A percentile compares a stretch with the other conserved stretches of the same genome.
phyloP scores from a whole-genome alignment of 2,888 invertebrate genomes.

The Phragmatobia fuliginosa region DNA sequence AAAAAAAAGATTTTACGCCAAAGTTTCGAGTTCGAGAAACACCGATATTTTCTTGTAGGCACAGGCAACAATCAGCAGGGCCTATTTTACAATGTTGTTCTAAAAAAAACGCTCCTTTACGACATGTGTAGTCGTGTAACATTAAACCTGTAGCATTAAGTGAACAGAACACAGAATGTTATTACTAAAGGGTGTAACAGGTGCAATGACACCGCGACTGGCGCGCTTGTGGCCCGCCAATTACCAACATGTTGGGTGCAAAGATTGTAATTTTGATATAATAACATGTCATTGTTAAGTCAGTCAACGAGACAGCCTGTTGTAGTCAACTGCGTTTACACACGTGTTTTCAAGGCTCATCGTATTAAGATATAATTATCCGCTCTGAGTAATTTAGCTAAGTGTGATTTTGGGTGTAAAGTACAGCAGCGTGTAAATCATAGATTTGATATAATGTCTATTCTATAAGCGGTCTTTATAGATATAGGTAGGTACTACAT shows the following conservation, averaged over 20 bases:
- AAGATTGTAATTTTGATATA: conserved; percentile 29
- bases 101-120: conserved; percentile 5
- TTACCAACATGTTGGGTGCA: conserved; percentile 20
- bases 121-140: conserved; percentile 1
- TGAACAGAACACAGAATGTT: background rate
- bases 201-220: conserved; percentile 8
- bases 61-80: background rate
- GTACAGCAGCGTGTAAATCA: background rate
- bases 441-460: background rate
- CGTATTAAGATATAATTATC: background rate
- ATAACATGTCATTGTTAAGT: conserved; percentile 7
- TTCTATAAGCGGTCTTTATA: background rate
- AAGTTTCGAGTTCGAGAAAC: background rate
- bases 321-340: background rate
- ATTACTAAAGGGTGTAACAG: conserved; percentile 14
- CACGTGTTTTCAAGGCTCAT: conserved; percentile 1
- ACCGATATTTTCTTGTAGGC: background rate
- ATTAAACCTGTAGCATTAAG: conserved; percentile 3
- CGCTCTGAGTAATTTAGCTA: background rate
- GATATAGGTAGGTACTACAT: background rate
- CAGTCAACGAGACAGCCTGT: conserved; percentile 3
- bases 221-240: conserved; percentile 7
- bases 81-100: background rate
- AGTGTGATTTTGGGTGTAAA: background rate
- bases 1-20: background rate